Base-by-base conservation (phyloP, 2,797 vertebrate species). In the Chelidonichthys spinosus region DNA sequence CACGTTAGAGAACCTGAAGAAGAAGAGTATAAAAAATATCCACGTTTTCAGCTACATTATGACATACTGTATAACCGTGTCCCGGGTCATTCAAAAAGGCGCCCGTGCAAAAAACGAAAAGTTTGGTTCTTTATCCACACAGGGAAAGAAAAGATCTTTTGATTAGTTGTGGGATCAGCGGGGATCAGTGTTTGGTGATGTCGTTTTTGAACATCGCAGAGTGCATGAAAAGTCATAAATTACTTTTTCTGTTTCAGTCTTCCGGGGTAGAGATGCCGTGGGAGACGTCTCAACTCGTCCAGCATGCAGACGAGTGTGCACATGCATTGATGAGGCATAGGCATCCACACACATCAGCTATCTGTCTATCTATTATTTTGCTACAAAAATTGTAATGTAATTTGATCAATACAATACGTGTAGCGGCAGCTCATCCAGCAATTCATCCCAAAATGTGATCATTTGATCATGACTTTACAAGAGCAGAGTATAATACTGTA, bases 251-350 rank as follows among this genome's bases (percentile, higher is more conserved):
- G 47, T 68, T 69, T 85, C 54, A 68, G 39, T 62, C 74, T 84
- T 70, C 53, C 43, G 92, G 93, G 91, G 91, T 89, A 91, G 92
- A 93, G 88, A 94, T 91, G 93, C 94, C 92, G 89, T 3, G 91
- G 17, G 92, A 92, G 83, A 78, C 11, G 96, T 93, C 94, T 89
- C 75, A 93, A 95, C 96, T 95, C 89, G 96, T 92, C 94, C 86
- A 89, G 5, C 2, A 39, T 65, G 59, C 67, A 74, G 54, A 76
- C 80, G 18, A 68, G 71, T 68, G 49, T 17, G 33, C 49, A 75
- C 76, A 59, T 63, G 79, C 49, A 84, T 25, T 1, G 2, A 52
- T 17, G 5, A 53, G 25, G 44, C 58, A 71, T 36, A 25, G 42
- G 37, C 72, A 62, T 9, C 37, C 46, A 53, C 66, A 59, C 44